Base-by-base conservation (phyloP, 2,113 vertebrate species). In the Mirounga angustirostris region DNA sequence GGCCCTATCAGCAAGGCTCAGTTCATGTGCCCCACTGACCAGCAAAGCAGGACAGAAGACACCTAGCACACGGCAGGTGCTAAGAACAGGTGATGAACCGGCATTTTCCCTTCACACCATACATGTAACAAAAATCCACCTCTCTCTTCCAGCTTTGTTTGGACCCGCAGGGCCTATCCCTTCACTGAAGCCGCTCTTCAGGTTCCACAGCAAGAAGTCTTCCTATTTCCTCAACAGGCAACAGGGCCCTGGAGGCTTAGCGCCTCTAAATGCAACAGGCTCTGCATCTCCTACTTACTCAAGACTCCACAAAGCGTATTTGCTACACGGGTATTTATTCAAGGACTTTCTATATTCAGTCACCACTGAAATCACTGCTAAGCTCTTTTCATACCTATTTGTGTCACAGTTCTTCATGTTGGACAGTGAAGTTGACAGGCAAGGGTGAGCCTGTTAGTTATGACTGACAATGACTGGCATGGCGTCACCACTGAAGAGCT, bases 321-420 rank as follows among this genome's bases (percentile, higher is more conserved):
- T 86, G 90, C 88, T 88, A 81, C 87, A 85, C 1, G 10, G 59
- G 80, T 43, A 54, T 97, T 98, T 97, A 98, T 98, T 98, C 30
- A 91, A 28, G 36, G 81, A 84, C 65, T 59, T 59, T 87, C 87
- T 95, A 15, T 83, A n/a, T 63, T 78, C 18, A 85, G 36, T 89
- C 43, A 82, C 59, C 79, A 88, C 67, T 54, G 46, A 52, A 56
- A 36, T 74, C 80, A 73, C 0, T 78, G 67, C 92, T 95, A 74
- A 50, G 82, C 90, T 91, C 76, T 92, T 56, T 71, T 36, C 40
- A 1, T 7, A 22, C 69, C 90, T 91, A 22, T 46, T 22, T 61
- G n/a, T 28, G 58, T 65, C 80, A 83, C 50, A 78, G 78, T 36
- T 89, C 78, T 73, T 36, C 71, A 63, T 22, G 54, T 7, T n/a